A percentile compares a stretch with the other conserved stretches of the same genome.
These are phyloP conservation scores for Spodoptera picta DNA, from an alignment of 2,888 invertebrate genomes.

Conservation along the genomic window DNA sequence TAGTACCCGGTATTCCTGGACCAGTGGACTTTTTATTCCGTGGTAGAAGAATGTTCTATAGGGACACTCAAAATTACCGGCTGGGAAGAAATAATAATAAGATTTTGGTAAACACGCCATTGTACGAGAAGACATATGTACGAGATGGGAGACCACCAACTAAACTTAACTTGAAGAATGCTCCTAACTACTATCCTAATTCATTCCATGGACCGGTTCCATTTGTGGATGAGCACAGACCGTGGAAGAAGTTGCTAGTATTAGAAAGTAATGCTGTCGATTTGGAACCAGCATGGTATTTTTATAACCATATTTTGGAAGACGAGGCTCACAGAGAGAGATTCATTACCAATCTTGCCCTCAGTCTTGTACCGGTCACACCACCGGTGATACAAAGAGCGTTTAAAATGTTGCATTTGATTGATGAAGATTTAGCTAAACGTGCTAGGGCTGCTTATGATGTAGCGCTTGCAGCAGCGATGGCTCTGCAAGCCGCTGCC, in stretches of 20 bases:
- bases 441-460: no score
- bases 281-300: conserved; percentile 90
- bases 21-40: conserved; percentile 72
- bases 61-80: conserved; percentile 73
- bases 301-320: conserved; percentile 89
- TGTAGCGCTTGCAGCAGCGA: no score
- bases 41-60: conserved; percentile 68
- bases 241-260: conserved; percentile 59
- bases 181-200: conserved; percentile 98
- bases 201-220: conserved; percentile 95
- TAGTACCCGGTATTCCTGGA: conserved; percentile 79
- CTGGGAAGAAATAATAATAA: conserved; percentile 73
- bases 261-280: conserved; percentile 66
- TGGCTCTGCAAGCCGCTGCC: no score
- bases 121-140: conserved; percentile 67
- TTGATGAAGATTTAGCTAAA: no score
- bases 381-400: conserved; percentile 36
- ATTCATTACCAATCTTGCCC: conserved; percentile 42
- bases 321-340: conserved; percentile 53
- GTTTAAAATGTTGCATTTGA: no score
- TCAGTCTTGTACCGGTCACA: conserved; percentile 13
- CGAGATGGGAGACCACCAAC: conserved; percentile 90
- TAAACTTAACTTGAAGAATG: conserved; percentile 93
- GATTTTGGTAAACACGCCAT: conserved; percentile 71
- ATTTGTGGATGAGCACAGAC: conserved; percentile 81